A percentile compares a stretch with the other conserved stretches of the same genome.
phyloP scores from a whole-genome alignment of 2,888 invertebrate species.

The Hipparchia semele region DNA sequence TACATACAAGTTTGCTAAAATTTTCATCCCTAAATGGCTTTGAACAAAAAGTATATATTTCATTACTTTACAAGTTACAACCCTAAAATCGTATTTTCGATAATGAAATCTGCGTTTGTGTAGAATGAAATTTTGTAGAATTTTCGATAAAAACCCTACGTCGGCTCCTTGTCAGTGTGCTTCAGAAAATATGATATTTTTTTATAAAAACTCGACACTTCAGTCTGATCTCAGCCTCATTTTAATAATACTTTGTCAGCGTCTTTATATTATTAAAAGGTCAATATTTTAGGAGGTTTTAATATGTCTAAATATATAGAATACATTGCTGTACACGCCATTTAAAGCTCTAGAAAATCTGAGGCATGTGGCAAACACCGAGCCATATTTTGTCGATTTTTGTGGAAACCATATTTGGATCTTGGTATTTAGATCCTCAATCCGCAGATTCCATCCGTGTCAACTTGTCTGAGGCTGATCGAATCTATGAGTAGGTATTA shows the following conservation, averaged over 20 bases:
- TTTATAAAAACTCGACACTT: slow-evolving; percentile 24
- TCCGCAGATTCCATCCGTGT: no score
- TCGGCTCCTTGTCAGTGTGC: slow-evolving; percentile 65
- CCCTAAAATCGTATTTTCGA: slow-evolving; percentile 5
- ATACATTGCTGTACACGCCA: not conserved
- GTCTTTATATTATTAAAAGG: slow-evolving; percentile 6
- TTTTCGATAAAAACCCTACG: slow-evolving; percentile 55
- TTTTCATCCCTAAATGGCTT: not conserved
- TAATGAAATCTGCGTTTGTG: slow-evolving; percentile 24
- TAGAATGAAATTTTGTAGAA: slow-evolving; percentile 49
- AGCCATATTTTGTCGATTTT: no score
- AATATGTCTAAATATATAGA: no score
- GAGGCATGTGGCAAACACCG: no score
- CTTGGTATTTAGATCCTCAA: no score
- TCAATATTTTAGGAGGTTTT: not conserved
- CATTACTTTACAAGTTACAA: not conserved
- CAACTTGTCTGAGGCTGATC: no score
- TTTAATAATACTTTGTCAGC: slow-evolving; percentile 31
- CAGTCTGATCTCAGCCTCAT: slow-evolving; percentile 28
- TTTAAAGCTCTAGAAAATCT: no score
- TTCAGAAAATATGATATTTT: slow-evolving; percentile 37
- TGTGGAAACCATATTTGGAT: no score
- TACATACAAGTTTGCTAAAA: no score
- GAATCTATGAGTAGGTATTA: no score
- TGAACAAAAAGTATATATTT: not conserved